Conservation (phyloP, 2,113 vertebrate genomes). For the Pituophis catenifer region DNA sequence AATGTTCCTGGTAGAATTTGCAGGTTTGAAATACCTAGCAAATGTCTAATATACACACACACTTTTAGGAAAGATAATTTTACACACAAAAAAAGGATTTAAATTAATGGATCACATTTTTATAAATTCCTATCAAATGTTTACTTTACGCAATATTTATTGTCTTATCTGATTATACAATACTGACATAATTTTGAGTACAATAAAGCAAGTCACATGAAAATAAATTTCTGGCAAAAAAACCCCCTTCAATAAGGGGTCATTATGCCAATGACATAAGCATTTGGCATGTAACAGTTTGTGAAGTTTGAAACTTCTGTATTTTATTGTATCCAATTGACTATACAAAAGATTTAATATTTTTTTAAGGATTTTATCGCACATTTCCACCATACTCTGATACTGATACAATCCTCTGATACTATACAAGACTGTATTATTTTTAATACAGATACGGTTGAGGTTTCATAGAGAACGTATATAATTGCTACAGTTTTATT, state of each 20-base stretch:
- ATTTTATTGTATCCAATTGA: neutral
- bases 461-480: neutral
- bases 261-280: neutral
- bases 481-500: neutral
- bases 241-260: neutral
- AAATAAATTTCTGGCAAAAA: neutral
- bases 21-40: neutral
- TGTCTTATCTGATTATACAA: neutral
- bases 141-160: neutral
- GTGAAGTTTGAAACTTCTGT: slow-evolving; percentile 1
- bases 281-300: slow-evolving; percentile 14
- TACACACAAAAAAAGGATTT: neutral
- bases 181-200: neutral
- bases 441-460: neutral
- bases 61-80: neutral
- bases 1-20: neutral
- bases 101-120: neutral
- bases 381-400: neutral
- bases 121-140: slow-evolving; percentile 8
- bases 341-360: neutral
- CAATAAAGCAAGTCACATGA: slow-evolving; percentile 11
- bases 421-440: neutral
- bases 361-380: neutral
- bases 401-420: too few species aligned
- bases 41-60: neutral